Evolutionary conservation across 2,888 invertebrate genomes (phyloP).

Genomic region (Agrotis ipsilon): DNA sequence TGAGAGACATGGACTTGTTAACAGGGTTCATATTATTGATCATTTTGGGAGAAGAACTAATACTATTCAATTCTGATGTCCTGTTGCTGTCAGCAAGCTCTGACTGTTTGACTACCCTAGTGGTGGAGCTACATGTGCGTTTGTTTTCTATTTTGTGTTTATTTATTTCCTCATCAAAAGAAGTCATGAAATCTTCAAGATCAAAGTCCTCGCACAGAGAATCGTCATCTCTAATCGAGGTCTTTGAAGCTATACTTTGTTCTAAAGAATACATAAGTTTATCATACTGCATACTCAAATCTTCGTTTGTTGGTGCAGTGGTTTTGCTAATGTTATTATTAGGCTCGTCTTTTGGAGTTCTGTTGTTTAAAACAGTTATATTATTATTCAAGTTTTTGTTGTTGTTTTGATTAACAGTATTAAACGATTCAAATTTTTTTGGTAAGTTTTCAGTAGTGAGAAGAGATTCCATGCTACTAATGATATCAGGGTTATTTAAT

Average conservation of each 20-base stretch:
- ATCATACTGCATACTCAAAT: conserved; percentile 88
- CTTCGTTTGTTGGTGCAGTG: conserved; percentile 80
- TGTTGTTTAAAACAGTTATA: conserved; percentile 70
- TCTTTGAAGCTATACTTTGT: conserved; percentile 87
- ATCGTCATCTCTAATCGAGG: conserved; percentile 87
- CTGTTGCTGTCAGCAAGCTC: conserved; percentile 80
- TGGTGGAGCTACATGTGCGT: conserved; percentile 88
- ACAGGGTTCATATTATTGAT: conserved; percentile 84
- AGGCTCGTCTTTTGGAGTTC: conserved; percentile 71
- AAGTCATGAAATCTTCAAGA: conserved; percentile 93
- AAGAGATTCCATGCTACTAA: conserved; percentile 89
- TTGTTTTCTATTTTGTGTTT: conserved; percentile 85
- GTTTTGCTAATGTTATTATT: conserved; percentile 76
- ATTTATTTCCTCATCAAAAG: conserved; percentile 92
- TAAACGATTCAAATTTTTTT: conserved; percentile 87
- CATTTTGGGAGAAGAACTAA: conserved; percentile 82
- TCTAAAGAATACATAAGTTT: conserved; percentile 90
- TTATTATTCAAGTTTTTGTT: conserved; percentile 77
- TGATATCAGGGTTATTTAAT: conserved; percentile 88
- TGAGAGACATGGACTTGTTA: conserved; percentile 90
- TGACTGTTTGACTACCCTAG: conserved; percentile 85
- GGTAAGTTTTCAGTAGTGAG: conserved; percentile 89
- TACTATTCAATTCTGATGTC: conserved; percentile 79
- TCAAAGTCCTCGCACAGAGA: conserved; percentile 92
- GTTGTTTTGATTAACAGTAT: conserved; percentile 76